Percentiles rank a stretch among this genome's conserved stretches.
These are phyloP conservation scores for Paedocypris micromegethes DNA, from an alignment of 2,797 vertebrate species.

Conservation along the genomic window DNA sequence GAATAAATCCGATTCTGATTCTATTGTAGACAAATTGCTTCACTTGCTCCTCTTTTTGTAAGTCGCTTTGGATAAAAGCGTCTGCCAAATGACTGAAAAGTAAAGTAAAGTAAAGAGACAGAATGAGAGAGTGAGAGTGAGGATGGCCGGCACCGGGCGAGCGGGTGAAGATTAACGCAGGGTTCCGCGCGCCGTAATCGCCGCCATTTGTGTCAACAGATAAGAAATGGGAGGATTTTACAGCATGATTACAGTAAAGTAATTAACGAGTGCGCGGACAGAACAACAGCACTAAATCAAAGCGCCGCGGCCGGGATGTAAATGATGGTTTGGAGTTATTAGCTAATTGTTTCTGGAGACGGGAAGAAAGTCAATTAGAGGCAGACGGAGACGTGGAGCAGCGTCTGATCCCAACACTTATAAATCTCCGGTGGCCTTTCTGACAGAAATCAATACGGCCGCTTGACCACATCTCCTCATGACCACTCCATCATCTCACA, in stretches of 20 bases:
- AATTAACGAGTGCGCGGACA: conserved; percentile 24
- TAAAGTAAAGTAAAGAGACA: too few species aligned
- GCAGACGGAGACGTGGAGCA: background rate
- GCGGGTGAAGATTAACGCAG: conserved; percentile 27
- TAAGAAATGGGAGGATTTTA: conserved; percentile 41
- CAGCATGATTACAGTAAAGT: conserved; percentile 39
- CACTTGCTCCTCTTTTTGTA: too few species aligned
- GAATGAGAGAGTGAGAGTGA: too few species aligned
- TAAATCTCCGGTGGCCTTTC: conserved; percentile 42
- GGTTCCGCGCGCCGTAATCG: conserved; percentile 41
- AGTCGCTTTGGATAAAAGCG: too few species aligned
- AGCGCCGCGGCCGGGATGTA: conserved; percentile 25
- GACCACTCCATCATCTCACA: conserved; percentile 28
- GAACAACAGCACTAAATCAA: conserved; percentile 19
- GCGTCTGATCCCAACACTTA: conserved; percentile 10
- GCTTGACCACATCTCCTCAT: conserved; percentile 29
- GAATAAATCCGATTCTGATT: too few species aligned
- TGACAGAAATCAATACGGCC: conserved; percentile 48
- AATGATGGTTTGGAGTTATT: conserved; percentile 27
- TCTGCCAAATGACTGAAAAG: too few species aligned
- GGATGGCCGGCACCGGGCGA: background rate
- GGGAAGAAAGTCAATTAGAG: conserved; percentile 12
- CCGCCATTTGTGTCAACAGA: conserved; percentile 46
- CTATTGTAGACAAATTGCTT: too few species aligned
- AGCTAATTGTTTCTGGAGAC: conserved; percentile 30